Evolutionary conservation across 2,888 invertebrate genomes (phyloP), one percentile per base, ranked within the genome.

Genomic region (Hyles lineata): DNA sequence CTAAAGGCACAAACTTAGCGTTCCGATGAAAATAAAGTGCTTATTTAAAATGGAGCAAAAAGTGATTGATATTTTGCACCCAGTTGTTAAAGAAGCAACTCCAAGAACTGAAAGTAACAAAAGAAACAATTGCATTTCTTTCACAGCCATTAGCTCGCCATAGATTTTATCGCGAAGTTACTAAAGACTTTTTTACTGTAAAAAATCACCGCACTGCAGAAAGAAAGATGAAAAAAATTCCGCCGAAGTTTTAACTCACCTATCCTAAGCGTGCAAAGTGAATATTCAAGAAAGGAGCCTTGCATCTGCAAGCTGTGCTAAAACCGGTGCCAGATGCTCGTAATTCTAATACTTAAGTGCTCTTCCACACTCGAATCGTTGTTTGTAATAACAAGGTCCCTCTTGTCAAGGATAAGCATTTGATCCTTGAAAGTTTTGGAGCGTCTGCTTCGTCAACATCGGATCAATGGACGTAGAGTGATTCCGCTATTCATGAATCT

Each of bases 251-350:
- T 85, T 82, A 86, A 80, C 83, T 80, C 84, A 86, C 85, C 87
- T 87, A 85, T 84, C 83, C 83, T 85, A 85, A 86, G 85, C 86
- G 89, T 89, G 89, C 90, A 89, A 89, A 89, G 88, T 90, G 88
- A 90, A 90, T 90, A 89, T 90, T 89, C 89, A 89, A 88, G 85
- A 84, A 83, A 79, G 76, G 75, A 74, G 78, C 82, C 81, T 78
- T 88, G 89, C 89, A 89, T 87, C 87, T 89, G 89, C 84, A 83
- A 76, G 84, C 81, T 75, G 85, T 86, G 90, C 90, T 90, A 90
- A 89, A 90, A 89, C 87, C 83, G 78, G n/a, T 78, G 83, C 81
- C 85, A 88, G 86, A 86, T 85, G 87, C 82, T 83, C 88, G 85
- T 90, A 89, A 88, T 85, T 88, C 85, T 86, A 82, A 85, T 83